A percentile compares a stretch with the other conserved stretches of the same genome.
Conservation (phyloP, 2,888 invertebrate species). For the Drosophila parthenogenetica region DNA sequence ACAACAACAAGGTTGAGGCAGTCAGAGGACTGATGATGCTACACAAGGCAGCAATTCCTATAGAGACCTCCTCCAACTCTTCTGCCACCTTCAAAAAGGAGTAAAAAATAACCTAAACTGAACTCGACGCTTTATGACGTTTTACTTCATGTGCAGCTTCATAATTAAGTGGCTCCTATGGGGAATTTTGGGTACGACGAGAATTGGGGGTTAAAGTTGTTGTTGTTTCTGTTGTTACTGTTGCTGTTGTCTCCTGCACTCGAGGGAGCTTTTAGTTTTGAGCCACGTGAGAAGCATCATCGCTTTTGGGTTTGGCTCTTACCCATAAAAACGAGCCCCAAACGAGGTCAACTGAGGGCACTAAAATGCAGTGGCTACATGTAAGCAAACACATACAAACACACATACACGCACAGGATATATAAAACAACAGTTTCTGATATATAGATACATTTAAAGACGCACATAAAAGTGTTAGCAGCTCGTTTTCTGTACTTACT, state of each 20-base stretch:
- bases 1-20: slow-evolving; percentile 49
- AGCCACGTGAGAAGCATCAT: slow-evolving; percentile 80
- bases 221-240: slow-evolving; percentile 23
- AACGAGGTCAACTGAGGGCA: slow-evolving; percentile 77
- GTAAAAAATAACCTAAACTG: slow-evolving; percentile 13
- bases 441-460: slow-evolving; percentile 66
- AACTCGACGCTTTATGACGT: slow-evolving; percentile 80
- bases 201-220: slow-evolving; percentile 21
- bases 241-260: slow-evolving; percentile 60
- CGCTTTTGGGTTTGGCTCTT: slow-evolving; percentile 61
- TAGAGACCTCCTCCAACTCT: background rate
- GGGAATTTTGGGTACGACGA: background rate
- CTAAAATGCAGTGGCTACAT: slow-evolving; percentile 69
- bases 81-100: slow-evolving; percentile 14
- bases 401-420: slow-evolving; percentile 14
- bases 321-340: slow-evolving; percentile 76
- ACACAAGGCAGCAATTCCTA: slow-evolving; percentile 64
- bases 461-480: slow-evolving; percentile 77
- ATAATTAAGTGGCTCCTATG: slow-evolving; percentile 74
- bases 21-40: slow-evolving; percentile 65
- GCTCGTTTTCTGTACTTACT: slow-evolving; percentile 80
- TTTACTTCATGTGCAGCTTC: slow-evolving; percentile 80
- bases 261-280: slow-evolving; percentile 78
- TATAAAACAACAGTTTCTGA: background rate
- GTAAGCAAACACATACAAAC: slow-evolving; percentile 24